Base-by-base conservation (phyloP, 2,888 invertebrate genomes). In the Polydrusus pterygomalis region DNA sequence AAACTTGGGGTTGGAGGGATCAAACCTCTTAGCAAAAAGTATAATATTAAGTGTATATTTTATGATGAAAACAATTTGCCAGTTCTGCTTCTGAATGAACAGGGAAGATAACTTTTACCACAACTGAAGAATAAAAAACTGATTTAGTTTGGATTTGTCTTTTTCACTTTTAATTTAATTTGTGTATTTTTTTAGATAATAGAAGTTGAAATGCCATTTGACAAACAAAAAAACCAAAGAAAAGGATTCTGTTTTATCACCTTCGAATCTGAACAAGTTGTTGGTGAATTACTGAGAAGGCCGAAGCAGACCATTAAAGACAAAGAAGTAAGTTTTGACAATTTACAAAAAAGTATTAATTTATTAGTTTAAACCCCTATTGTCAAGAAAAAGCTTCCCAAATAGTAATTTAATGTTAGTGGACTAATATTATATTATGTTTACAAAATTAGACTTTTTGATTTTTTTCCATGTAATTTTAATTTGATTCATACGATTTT, bases 221-320 rank as follows among this genome's bases (percentile, higher is more conserved):
- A 98, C 88, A 98, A 97, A 89, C 94, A 95, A 87, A 98, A 97
- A 92, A 97, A 97, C 87, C 97, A 97, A 88, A 93, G 98, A 84
- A 96, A 98, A 90, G 97, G 96, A 77, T 98, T 98, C 91, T 98
- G 97, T 87, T 98, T 98, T 88, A 97, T 98, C 87, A 98, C 98
- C 81, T 98, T 98, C 85, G 98, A 98, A 87, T 96, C 96, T 38
- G 97, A 97, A 88, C 95, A 96, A 88, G 95, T 97, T 70, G 97
- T 97, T 38, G 96, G 96, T 85, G 96, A 97, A 87, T 90, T 97
- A 68, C 89, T 97, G 77, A 97, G 96, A 88, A 95, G 95, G 68
- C 95, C 97, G 13, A 97, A 97, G 88, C 97, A 97, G 88, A 95
- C 93, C 68, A 97, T 97, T 82, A 95, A 94, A 81, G 97, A 96